Percentiles rank a stretch among this genome's conserved stretches.
Conservation (phyloP, 2,113 vertebrate species). For the Bujurquina vittata region DNA sequence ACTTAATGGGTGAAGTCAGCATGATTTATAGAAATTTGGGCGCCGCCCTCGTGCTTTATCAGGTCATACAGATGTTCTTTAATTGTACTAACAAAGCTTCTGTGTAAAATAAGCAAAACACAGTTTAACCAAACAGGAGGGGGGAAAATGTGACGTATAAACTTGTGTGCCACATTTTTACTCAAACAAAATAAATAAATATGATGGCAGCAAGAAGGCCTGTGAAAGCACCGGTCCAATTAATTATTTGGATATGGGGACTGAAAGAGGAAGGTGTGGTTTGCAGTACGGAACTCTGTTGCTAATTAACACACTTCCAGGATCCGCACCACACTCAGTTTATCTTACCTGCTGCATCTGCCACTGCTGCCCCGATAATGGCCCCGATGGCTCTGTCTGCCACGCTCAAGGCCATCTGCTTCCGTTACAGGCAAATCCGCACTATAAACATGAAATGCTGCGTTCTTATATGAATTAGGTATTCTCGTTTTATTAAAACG, state of each 20-base stretch:
- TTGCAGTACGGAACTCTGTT: neutral
- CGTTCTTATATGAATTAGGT: neutral
- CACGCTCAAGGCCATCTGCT: conserved; percentile 66
- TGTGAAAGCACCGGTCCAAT: neutral
- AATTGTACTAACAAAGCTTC: neutral
- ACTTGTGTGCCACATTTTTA: neutral
- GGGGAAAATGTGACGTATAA: neutral
- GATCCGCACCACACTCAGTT: neutral
- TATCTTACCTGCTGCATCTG: conserved; percentile 79
- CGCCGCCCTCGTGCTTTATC: conserved; percentile 42
- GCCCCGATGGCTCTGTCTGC: conserved; percentile 72
- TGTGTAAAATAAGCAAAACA: neutral
- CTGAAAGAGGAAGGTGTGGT: neutral
- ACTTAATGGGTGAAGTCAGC: neutral
- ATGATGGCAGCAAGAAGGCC: neutral
- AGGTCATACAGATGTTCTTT: conserved; percentile 37
- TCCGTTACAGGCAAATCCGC: neutral
- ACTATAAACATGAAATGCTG: neutral
- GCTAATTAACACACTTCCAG: neutral
- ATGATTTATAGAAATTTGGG: conserved; percentile 9
- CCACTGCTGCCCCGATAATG: conserved; percentile 77
- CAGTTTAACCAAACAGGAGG: neutral
- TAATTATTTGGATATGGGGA: neutral
- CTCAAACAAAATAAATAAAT: neutral
- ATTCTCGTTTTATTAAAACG: neutral